phyloP scores from a whole-genome alignment of 1,140 invertebrate species.

The Cotesia typhae region DNA sequence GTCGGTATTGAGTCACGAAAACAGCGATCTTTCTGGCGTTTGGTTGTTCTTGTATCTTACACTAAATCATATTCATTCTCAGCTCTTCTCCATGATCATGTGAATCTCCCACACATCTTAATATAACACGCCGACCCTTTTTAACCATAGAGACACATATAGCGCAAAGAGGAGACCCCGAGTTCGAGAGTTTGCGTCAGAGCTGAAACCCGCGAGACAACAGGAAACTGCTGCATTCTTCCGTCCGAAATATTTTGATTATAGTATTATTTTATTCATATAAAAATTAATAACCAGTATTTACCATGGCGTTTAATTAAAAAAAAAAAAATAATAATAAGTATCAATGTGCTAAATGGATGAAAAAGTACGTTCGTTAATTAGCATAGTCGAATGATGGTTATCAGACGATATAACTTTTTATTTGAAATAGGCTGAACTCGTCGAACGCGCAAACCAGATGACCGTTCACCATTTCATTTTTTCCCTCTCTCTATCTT shows the following conservation, averaged over 20 bases:
- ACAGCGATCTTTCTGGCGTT: conserved; percentile 26
- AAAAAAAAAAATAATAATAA: conserved; percentile 1
- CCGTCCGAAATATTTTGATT: conserved; percentile 16
- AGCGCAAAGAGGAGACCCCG: background rate
- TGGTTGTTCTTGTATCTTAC: conserved; percentile 25
- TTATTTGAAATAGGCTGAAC: conserved; percentile 15
- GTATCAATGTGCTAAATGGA: conserved; percentile 17
- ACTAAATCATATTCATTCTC: conserved; percentile 12
- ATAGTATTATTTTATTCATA: too few relatives aligned
- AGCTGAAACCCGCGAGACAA: conserved; percentile 31
- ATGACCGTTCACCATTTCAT: conserved; percentile 23
- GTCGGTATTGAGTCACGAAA: conserved; percentile 35
- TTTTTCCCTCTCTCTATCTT: conserved; percentile 22
- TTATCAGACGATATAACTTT: conserved; percentile 21
- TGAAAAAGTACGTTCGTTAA: conserved; percentile 13
- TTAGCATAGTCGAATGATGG: conserved; percentile 34
- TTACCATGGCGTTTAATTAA: background rate
- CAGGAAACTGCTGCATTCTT: conserved; percentile 53
- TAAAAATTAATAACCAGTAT: too few relatives aligned
- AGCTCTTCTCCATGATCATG: conserved; percentile 15
- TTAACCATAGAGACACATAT: conserved; percentile 13
- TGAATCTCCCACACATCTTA: conserved; percentile 26
- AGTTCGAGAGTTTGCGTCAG: conserved; percentile 18
- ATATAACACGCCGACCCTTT: conserved; percentile 10
- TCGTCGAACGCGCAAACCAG: conserved; percentile 30